Percentiles rank a stretch among this genome's conserved stretches.
Evolutionary conservation across 2,113 vertebrate species (phyloP).

Genomic region (Chionodraco myersi): DNA sequence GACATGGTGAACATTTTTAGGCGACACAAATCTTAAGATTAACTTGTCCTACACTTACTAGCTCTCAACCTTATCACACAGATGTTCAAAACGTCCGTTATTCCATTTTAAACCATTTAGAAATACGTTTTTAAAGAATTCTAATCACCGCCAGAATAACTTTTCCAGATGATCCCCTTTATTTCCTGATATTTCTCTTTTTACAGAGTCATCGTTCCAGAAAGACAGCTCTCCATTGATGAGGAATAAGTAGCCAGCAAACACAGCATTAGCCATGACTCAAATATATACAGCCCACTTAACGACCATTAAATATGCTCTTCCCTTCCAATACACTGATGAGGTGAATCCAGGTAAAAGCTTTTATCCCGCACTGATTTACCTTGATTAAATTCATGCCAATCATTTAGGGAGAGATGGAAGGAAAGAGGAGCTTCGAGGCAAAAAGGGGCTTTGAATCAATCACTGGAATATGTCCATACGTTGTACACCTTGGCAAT

Average conservation of each 20-base stretch:
- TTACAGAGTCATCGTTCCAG: constrained; percentile 31
- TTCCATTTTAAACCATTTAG: no score
- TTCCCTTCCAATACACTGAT: constrained; percentile 28
- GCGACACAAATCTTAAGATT: no score
- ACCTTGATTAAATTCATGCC: constrained; percentile 40
- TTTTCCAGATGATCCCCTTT: constrained; percentile 59
- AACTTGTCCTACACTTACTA: no score
- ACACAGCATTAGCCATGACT: constrained; percentile 19
- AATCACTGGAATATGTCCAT: constrained; percentile 20
- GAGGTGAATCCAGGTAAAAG: constrained; percentile 52
- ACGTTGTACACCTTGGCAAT: neutral
- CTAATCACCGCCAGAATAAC: constrained; percentile 46
- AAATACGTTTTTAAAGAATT: neutral
- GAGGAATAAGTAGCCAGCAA: constrained; percentile 38
- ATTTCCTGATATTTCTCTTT: constrained; percentile 37
- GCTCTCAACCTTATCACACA: neutral
- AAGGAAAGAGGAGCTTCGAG: constrained; percentile 25
- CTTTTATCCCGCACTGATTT: constrained; percentile 43
- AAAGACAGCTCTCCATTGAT: constrained; percentile 24
- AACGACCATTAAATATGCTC: constrained; percentile 6
- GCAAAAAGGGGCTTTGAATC: constrained; percentile 13
- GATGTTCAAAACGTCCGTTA: neutral
- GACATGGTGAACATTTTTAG: no score
- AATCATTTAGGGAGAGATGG: constrained; percentile 17
- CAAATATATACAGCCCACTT: constrained; percentile 25